phyloP scores from a whole-genome alignment of 2,113 vertebrate genomes.

The Bufo gargarizans region DNA sequence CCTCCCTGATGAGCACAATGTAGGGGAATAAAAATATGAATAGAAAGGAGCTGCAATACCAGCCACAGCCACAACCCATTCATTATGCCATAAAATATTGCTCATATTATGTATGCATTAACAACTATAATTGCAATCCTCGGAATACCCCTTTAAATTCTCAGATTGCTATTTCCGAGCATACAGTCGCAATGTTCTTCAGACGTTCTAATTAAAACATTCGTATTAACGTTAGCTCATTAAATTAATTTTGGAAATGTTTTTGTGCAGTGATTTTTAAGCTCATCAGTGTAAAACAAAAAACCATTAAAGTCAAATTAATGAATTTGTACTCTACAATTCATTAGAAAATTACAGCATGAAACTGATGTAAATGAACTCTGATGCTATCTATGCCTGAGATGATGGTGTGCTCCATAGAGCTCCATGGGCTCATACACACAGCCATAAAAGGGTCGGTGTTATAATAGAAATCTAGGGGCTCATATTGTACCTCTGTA shows the following conservation, averaged over 20 bases:
- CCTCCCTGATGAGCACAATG: no score
- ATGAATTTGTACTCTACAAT: background rate
- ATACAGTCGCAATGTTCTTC: background rate
- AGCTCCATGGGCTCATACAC: background rate
- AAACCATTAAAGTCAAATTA: background rate
- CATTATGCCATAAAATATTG: no score
- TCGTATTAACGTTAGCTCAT: background rate
- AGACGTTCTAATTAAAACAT: background rate
- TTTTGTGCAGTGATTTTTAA: background rate
- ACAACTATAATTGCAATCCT: background rate
- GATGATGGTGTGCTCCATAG: background rate
- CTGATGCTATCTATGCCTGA: background rate
- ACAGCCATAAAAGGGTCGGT: background rate
- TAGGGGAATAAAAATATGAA: no score
- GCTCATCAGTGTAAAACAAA: conserved; percentile 20
- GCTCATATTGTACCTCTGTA: no score
- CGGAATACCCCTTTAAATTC: background rate
- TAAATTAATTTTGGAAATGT: conserved; percentile 9
- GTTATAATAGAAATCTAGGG: background rate
- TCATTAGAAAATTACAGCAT: background rate
- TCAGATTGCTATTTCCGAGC: background rate
- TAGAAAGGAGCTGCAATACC: no score
- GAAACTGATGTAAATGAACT: background rate
- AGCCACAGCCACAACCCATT: no score
- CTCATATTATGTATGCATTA: no score